Evolutionary conservation across 2,797 vertebrate genomes (phyloP), one percentile per base, ranked within the genome.

Genomic region (Poeciliopsis presidionis): DNA sequence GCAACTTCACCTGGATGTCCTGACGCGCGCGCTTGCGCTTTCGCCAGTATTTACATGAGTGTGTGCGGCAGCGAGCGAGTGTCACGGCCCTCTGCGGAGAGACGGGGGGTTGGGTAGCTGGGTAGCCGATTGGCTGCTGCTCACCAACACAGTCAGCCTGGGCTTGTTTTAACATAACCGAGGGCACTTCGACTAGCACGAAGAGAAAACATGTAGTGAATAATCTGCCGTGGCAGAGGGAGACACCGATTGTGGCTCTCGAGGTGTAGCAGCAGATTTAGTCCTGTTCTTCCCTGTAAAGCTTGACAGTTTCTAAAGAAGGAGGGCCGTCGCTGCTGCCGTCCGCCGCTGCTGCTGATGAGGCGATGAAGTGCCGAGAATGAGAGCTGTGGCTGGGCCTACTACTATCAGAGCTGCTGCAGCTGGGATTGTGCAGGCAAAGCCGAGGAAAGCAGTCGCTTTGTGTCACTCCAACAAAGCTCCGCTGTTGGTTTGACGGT

Each of bases 101-200:
- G 92, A 92, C 91, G 80, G 93, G 95, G 95, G 95, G 95, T 94
- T 95, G 95, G 95, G 95, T 92, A 91, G 93, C 94, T 57, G 87
- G 93, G 53, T 55, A 59, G 93, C 93, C 88, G 94, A 96, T 96
- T 96, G 95, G 94, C 93, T 92, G 94, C 92, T 93, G 91, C 93
- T 93, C 92, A 92, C 93, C 93, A 94, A 91, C 93, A 93, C 90
- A 93, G 90, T 88, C 94, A 88, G 95, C 89, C 94, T 91, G 90
- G 94, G 95, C 94, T 96, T 94, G 94, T 95, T 95, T 95, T 95
- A 96, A 95, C 93, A 94, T 91, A 95, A 94, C 93, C 95, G 87
- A 94, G 95, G 95, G 94, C 95, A 96, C 93, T 90, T 95, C 95
- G 95, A 94, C 92, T 70, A 95, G 93, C 91, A 91, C 84, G 89